Evolutionary conservation across 1,140 invertebrate species (phyloP).

Genomic region (Tetragonula clypearis): DNA sequence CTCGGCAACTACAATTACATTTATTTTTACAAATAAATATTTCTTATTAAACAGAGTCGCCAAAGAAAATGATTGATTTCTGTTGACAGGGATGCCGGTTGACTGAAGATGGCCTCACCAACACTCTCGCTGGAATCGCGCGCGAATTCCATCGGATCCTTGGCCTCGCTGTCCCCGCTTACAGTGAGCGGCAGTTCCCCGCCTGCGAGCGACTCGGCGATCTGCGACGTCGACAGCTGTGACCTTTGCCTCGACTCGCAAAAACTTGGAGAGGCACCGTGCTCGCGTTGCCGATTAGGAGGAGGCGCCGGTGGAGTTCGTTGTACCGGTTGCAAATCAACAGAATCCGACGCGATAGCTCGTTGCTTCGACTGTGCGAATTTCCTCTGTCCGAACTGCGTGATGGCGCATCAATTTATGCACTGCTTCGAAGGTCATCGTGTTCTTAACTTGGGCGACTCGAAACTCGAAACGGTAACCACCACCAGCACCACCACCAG

Average conservation of each 20-base stretch:
- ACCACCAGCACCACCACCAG: slow-evolving; percentile 68
- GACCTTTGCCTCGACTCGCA: slow-evolving; percentile 91
- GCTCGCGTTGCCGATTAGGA: slow-evolving; percentile 89
- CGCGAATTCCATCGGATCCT: slow-evolving; percentile 93
- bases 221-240: slow-evolving; percentile 90
- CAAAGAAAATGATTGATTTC: slow-evolving; percentile 13
- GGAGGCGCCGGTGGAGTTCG: slow-evolving; percentile 83
- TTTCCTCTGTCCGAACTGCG: slow-evolving; percentile 97
- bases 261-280: slow-evolving; percentile 90
- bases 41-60: neutral
- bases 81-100: slow-evolving; percentile 85
- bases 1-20: too few relatives aligned
- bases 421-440: slow-evolving; percentile 98
- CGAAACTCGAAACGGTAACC: slow-evolving; percentile 80
- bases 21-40: too few relatives aligned
- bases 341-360: slow-evolving; percentile 92
- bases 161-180: slow-evolving; percentile 87
- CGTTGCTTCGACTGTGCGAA: slow-evolving; percentile 97
- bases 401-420: slow-evolving; percentile 99
- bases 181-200: slow-evolving; percentile 92
- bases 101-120: slow-evolving; percentile 90
- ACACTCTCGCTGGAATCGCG: slow-evolving; percentile 96
- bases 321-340: slow-evolving; percentile 94
- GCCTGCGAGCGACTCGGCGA: slow-evolving; percentile 90
- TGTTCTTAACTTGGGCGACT: slow-evolving; percentile 89